Percentiles rank a stretch among this genome's conserved stretches.
Evolutionary conservation across 2,113 vertebrate genomes (phyloP).

Genomic region (Stigmatopora nigra): DNA sequence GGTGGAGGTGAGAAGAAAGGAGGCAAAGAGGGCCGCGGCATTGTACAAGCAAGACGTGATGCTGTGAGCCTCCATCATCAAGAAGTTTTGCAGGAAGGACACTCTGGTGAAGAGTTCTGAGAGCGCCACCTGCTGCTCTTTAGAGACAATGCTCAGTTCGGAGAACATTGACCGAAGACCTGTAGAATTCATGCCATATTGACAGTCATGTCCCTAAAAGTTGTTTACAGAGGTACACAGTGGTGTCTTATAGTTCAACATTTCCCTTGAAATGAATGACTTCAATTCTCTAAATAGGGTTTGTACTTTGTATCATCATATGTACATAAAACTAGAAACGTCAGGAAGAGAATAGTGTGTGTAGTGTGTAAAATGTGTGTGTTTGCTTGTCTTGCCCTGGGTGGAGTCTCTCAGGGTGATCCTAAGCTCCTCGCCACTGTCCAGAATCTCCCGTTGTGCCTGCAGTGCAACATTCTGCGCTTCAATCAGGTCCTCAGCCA

Average conservation of each 20-base stretch:
- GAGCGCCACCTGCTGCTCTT: constrained; percentile 70
- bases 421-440: constrained; percentile 70
- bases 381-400: constrained; percentile 50
- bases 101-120: constrained; percentile 74
- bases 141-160: constrained; percentile 64
- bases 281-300: not conserved
- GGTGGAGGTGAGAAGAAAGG: constrained; percentile 68
- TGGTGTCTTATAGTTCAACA: not conserved
- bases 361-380: not conserved
- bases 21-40: constrained; percentile 57
- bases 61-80: constrained; percentile 71
- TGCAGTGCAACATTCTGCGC: constrained; percentile 67
- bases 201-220: not conserved
- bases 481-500: constrained; percentile 66
- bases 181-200: constrained; percentile 23
- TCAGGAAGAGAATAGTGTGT: not conserved
- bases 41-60: constrained; percentile 72
- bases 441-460: constrained; percentile 70
- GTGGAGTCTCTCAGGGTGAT: constrained; percentile 68
- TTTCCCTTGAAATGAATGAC: not conserved
- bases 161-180: constrained; percentile 67
- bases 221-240: not conserved
- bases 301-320: not conserved
- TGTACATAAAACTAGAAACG: not conserved
- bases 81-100: constrained; percentile 72